Base-by-base conservation (phyloP, 2,888 invertebrate genomes). In the Drosophila pseudotalamancana region DNA sequence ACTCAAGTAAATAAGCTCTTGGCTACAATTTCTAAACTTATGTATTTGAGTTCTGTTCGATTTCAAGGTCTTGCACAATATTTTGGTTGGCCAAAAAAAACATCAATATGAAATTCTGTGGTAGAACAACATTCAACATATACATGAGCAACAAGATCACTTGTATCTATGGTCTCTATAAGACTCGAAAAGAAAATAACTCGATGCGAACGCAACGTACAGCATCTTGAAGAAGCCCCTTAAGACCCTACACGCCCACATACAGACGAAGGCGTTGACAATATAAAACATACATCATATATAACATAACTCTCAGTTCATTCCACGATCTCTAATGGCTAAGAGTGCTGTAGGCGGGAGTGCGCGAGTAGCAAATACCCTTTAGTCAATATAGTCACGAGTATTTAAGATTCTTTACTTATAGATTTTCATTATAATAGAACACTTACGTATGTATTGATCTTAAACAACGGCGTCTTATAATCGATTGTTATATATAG, bases 31-130 rank as follows among this genome's bases (percentile, higher is more conserved):
- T 46, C 34, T 25, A 37, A 39, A 60, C 46, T 21, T 66, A 46
- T 72, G 46, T 35, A 18, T 12, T 37, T 19, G 12, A 19, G 35
- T 46, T 55, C 50, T 60, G 42, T 45, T 56, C 34, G 37, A 59
- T 51, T 37, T 56, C 43, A 56, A 65, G 54, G 51, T 12, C 27
- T 71, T 75, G 46, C 49, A 50, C 60, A 60, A 53, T 71, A 42
- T 56, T 60, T 49, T 49, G 32, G 16, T 55, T 34, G 27, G 12
- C 19, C 55, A 51, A 39, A 21, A 34, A 14, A 23, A 25, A 39
- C 16, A 34, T 48, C 9, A 39, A 35, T 43, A 35, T 49, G 21
- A 43, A 39, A 49, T 40, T 14, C 29, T 6, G 9, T 45, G 29
- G 29, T 21, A 57, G 16, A 49, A 45, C 31, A 54, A 49, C 27